Evolutionary conservation across 2,113 vertebrate genomes (phyloP).

Genomic region (Anoura caudifer): DNA sequence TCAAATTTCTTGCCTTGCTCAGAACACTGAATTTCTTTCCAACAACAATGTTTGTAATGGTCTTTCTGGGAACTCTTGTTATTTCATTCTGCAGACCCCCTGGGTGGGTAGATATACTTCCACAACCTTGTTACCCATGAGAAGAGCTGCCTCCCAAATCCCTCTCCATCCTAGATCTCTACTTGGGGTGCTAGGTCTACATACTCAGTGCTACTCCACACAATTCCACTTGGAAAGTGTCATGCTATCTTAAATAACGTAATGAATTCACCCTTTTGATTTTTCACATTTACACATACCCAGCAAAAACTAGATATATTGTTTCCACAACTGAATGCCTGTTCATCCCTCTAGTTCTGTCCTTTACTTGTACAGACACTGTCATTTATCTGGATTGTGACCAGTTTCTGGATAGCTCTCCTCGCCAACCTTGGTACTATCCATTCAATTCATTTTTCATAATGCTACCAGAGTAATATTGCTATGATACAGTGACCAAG

Average conservation of each 20-base stretch:
- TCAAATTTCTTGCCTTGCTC: not conserved
- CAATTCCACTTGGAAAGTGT: not conserved
- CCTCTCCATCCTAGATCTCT: not conserved
- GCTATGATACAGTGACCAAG: not conserved
- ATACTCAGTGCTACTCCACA: no score
- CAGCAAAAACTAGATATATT: not conserved
- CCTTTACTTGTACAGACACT: not conserved
- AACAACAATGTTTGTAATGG: not conserved
- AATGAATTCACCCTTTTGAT: not conserved
- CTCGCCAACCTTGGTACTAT: not conserved
- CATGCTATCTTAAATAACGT: not conserved
- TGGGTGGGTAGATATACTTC: not conserved
- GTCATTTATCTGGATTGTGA: not conserved
- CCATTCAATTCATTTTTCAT: not conserved
- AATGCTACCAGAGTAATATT: not conserved
- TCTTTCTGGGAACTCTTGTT: not conserved
- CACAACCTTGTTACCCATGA: not conserved
- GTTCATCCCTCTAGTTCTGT: no score
- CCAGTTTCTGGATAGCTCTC: not conserved
- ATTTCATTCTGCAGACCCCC: not conserved
- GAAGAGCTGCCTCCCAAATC: not conserved
- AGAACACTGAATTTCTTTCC: not conserved
- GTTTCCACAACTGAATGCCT: not conserved
- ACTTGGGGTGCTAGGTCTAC: not conserved
- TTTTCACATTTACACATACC: not conserved